Evolutionary conservation across 2,113 vertebrate species (phyloP).

Genomic region (Clinocottus analis): DNA sequence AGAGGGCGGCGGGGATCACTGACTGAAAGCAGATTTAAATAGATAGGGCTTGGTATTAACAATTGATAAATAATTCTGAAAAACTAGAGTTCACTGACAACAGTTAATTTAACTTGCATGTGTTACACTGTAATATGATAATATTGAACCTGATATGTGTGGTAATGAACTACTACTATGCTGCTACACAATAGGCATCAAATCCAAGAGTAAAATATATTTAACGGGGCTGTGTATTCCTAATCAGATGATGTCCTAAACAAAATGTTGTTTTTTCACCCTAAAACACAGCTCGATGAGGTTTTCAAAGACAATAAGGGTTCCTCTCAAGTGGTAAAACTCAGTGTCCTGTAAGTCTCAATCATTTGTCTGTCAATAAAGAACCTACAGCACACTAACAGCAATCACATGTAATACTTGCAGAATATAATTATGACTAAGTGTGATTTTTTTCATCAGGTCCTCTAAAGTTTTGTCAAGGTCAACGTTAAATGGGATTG

Average conservation of each 20-base stretch:
- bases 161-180: not conserved
- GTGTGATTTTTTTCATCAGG: constrained; percentile 20
- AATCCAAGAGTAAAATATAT: not conserved
- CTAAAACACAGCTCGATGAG: constrained; percentile 1
- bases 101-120: not conserved
- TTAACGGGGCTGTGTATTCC: not conserved
- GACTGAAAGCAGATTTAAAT: not conserved
- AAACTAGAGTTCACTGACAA: not conserved
- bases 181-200: not conserved
- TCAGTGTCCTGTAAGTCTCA: constrained; percentile 47
- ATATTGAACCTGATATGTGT: not conserved
- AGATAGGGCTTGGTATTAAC: not conserved
- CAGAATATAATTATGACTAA: not conserved
- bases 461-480: rapidly evolving
- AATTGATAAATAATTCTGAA: not conserved
- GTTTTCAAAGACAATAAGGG: rapidly evolving
- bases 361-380: not conserved
- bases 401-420: not conserved
- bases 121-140: not conserved
- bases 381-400: not conserved
- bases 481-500: rapidly evolving
- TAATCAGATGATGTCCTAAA: not conserved
- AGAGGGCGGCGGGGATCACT: not conserved
- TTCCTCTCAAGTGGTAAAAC: constrained; percentile 32
- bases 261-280: constrained; percentile 1